Evolutionary conservation across 2,888 invertebrate species (phyloP).

Genomic region (Oasisia sp.): DNA sequence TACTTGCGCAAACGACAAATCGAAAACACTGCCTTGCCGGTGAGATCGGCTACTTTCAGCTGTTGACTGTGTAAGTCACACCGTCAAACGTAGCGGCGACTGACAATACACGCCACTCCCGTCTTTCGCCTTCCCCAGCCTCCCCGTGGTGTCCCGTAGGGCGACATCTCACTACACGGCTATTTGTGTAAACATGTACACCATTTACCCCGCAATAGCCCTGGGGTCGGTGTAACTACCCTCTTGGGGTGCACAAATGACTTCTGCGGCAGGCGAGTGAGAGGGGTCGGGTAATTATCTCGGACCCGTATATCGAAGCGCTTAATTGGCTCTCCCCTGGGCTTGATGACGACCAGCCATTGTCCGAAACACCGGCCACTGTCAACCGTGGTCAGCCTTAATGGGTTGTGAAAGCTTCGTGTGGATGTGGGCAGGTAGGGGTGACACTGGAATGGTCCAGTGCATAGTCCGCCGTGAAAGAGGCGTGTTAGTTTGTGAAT

Average conservation of each 20-base stretch:
- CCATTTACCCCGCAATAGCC: background rate
- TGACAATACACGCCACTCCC: background rate
- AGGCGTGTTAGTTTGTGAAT: background rate
- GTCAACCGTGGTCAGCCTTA: background rate
- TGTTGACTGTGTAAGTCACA: background rate
- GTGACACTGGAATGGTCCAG: background rate
- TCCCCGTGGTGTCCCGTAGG: background rate
- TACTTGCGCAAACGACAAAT: background rate
- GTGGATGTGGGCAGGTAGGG: background rate
- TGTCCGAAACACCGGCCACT: background rate
- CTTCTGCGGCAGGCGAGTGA: background rate
- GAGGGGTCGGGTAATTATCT: background rate
- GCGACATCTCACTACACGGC: constrained; percentile 13
- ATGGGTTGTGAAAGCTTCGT: background rate
- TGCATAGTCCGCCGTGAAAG: background rate
- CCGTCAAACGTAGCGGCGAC: background rate
- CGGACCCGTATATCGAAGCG: background rate
- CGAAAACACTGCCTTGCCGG: background rate
- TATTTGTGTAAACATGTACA: constrained; percentile 13
- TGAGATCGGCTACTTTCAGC: background rate
- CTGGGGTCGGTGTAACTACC: background rate
- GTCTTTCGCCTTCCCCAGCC: background rate
- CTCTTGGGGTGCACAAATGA: constrained; percentile 12
- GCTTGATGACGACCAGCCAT: constrained; percentile 2
- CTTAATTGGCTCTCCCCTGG: constrained; percentile 13